Percentiles rank a stretch among this genome's conserved stretches.
Evolutionary conservation across 2,888 invertebrate species (phyloP).

Genomic region (Heliconius aoede): DNA sequence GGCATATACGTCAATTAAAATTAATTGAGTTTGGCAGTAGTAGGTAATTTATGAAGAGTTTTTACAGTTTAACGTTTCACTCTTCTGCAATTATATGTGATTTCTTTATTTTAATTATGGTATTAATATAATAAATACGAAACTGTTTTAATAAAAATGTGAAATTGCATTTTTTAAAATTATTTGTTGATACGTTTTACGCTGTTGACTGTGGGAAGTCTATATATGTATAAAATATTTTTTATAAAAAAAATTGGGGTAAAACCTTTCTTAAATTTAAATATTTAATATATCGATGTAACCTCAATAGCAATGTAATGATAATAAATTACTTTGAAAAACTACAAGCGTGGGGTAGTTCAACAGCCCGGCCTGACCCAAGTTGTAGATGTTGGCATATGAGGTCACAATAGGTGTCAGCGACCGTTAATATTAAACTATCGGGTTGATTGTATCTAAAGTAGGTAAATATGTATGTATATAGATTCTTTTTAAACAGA

Average conservation of each 20-base stretch:
- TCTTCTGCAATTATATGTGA: conserved; percentile 4
- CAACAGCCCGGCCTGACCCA: conserved; percentile 29
- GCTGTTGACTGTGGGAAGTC: not conserved
- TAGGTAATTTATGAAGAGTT: conserved; percentile 11
- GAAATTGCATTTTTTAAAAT: not conserved
- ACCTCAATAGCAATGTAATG: conserved; percentile 11
- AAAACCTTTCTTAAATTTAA: not conserved
- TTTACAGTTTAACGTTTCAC: conserved; percentile 3
- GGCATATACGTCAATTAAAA: conserved; percentile 17
- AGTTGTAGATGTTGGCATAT: conserved; percentile 21
- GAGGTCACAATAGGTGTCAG: conserved; percentile 35
- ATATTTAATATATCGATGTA: not conserved
- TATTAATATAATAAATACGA: not conserved
- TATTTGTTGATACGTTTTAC: not conserved
- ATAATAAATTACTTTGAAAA: conserved; percentile 15
- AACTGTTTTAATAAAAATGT: not conserved
- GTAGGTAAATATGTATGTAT: not conserved
- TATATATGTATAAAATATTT: too few species aligned
- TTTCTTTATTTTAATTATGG: conserved; percentile 1
- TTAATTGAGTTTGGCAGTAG: conserved; percentile 4
- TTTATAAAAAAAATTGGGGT: conserved; percentile 1
- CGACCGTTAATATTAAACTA: conserved; percentile 20
- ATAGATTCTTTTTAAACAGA: not conserved
- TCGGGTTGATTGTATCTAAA: not conserved
- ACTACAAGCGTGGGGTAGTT: conserved; percentile 31